Percentiles rank a stretch among this genome's conserved stretches.
Conservation (phyloP, 2,797 vertebrate genomes). For the Petrocephalus sullivani region DNA sequence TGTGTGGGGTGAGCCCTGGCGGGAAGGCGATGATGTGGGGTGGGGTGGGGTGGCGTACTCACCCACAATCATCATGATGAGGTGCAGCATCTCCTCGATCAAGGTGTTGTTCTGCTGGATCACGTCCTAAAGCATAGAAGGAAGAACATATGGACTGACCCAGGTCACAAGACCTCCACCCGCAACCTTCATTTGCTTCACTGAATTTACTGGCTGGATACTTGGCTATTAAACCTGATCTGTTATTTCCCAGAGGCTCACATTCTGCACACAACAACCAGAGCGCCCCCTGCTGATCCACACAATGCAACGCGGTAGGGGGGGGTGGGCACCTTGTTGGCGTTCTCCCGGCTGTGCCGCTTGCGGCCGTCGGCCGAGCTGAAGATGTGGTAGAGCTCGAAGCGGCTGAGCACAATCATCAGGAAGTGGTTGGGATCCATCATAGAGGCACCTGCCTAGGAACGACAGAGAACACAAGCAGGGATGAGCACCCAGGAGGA, state of each 20-base stretch:
- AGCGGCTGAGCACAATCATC: conserved; percentile 91
- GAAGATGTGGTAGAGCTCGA: conserved; percentile 92
- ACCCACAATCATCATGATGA: conserved; percentile 94
- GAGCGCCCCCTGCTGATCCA: neutral
- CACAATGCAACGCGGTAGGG: neutral
- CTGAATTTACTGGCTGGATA: neutral
- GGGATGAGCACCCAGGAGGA: neutral
- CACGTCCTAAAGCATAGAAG: conserved; percentile 67
- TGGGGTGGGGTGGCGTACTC: conserved; percentile 45
- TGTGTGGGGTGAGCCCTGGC: neutral
- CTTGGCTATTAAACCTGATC: neutral
- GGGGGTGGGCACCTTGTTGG: conserved; percentile 74
- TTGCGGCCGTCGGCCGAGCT: conserved; percentile 83
- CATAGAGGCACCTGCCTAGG: conserved; percentile 89
- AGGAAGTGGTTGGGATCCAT: conserved; percentile 98
- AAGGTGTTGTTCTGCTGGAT: conserved; percentile 94
- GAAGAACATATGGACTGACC: neutral
- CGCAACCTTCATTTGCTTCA: neutral
- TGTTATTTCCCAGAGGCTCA: neutral
- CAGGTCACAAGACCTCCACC: neutral
- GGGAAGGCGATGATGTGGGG: neutral
- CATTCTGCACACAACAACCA: neutral
- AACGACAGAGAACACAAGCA: neutral
- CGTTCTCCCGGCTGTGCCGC: conserved; percentile 76
- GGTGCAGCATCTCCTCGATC: conserved; percentile 93